Evolutionary conservation across 2,888 invertebrate genomes (phyloP).

Genomic region (Hermodice carunculata): DNA sequence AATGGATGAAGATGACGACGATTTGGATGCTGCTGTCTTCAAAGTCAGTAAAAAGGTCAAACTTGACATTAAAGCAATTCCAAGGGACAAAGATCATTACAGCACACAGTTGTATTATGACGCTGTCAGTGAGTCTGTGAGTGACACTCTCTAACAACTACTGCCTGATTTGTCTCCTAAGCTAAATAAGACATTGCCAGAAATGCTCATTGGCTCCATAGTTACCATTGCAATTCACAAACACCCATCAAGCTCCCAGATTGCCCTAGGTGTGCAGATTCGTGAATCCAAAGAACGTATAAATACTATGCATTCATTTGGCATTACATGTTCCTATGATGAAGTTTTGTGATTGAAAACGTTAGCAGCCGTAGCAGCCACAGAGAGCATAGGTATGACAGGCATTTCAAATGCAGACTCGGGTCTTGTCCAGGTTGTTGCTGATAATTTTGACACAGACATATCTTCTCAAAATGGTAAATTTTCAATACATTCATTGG

Average conservation of each 20-base stretch:
- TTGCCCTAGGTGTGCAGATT: slow-evolving; percentile 14
- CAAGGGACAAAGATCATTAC: neutral
- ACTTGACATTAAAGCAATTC: neutral
- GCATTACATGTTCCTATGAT: slow-evolving; percentile 39
- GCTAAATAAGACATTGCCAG: neutral
- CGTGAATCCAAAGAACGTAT: slow-evolving; percentile 16
- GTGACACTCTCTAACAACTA: no score
- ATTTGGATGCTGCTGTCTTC: neutral
- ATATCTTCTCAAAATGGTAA: slow-evolving; percentile 34
- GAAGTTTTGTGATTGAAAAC: slow-evolving; percentile 41
- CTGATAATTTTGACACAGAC: slow-evolving; percentile 39
- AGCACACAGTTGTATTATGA: neutral
- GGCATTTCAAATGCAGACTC: slow-evolving; percentile 14
- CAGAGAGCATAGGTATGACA: neutral
- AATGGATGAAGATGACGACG: slow-evolving; percentile 21
- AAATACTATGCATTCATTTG: slow-evolving; percentile 15
- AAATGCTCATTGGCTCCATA: slow-evolving; percentile 4
- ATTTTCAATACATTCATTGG: slow-evolving; percentile 29
- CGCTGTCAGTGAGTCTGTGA: neutral
- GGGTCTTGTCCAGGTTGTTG: slow-evolving; percentile 29
- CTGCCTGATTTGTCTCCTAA: neutral
- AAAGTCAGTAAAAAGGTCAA: no score
- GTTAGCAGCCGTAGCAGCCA: slow-evolving; percentile 35
- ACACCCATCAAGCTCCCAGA: slow-evolving; percentile 8
- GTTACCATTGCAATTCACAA: slow-evolving; percentile 9